phyloP scores from a whole-genome alignment of 2,888 invertebrate species.

The Holacanthella duospinosa region DNA sequence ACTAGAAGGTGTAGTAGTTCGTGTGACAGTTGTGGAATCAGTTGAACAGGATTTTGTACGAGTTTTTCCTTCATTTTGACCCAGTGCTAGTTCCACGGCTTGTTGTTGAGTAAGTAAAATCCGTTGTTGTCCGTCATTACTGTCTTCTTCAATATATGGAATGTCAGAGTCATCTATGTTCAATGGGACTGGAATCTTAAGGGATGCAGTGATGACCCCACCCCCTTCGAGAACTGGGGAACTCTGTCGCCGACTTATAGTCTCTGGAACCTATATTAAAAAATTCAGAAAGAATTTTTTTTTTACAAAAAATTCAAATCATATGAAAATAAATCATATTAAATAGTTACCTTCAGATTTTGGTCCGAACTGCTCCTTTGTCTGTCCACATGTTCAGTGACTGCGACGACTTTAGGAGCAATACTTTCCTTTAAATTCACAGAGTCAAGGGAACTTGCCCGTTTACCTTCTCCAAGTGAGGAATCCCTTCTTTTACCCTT shows the following conservation, averaged over 20 bases:
- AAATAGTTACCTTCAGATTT: slow-evolving; percentile 23
- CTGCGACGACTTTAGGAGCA: not conserved
- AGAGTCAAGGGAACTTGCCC: slow-evolving; percentile 34
- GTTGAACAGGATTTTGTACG: not conserved
- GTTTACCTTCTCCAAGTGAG: slow-evolving; percentile 24
- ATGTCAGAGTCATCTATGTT: slow-evolving; percentile 55
- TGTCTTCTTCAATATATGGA: slow-evolving; percentile 55
- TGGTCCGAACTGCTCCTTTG: slow-evolving; percentile 31
- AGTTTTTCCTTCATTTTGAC: not conserved
- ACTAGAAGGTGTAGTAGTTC: slow-evolving; percentile 20
- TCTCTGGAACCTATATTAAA: slow-evolving; percentile 25
- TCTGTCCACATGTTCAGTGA: slow-evolving; percentile 5
- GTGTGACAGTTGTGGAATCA: not conserved
- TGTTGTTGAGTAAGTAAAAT: not conserved
- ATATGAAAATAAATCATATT: not conserved
- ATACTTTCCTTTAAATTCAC: slow-evolving; percentile 40
- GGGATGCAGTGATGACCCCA: slow-evolving; percentile 65
- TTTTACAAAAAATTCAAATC: not conserved
- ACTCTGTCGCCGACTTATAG: slow-evolving; percentile 36
- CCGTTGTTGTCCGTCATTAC: slow-evolving; percentile 7
- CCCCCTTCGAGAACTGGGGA: slow-evolving; percentile 37
- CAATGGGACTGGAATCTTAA: slow-evolving; percentile 58
- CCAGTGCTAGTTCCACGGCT: not conserved
- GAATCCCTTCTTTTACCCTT: slow-evolving; percentile 18
- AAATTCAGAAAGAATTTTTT: not conserved